Base-by-base conservation (phyloP, 2,888 invertebrate species). In the Cantharis rufa region DNA sequence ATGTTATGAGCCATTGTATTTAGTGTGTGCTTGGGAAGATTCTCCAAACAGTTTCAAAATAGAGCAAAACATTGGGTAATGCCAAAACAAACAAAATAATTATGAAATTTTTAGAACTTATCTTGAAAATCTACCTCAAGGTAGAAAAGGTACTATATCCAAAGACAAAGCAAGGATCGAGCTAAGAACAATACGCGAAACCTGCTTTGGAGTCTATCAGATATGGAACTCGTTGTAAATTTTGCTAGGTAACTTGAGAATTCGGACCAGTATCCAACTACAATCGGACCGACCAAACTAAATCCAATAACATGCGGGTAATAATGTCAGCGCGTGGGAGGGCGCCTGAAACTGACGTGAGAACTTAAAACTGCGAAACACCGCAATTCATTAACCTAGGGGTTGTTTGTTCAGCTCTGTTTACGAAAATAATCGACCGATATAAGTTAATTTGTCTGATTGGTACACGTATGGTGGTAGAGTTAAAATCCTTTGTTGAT, bases 251-350 rank as follows among this genome's bases (percentile, higher is more conserved):
- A 81, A 81, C 81, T 73, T 72, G 81, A 81, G 81, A 84, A 82
- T 84, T 83, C 79, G 80, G 81, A 78, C 82, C 77, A 81, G 84
- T 84, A 84, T 84, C 84, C 81, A 81, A 85, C 84, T 85, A 85
- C 84, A 84, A 83, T 84, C 83, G 81, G 70, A 77, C 82, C 83
- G 83, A 80, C 83, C 79, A 80, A 83, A 81, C 81, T 81, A 81
- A 82, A 82, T 81, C 73, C 80, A 81, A 82, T 78, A 81, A 78
- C 78, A 82, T 81, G 82, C 81, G 81, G 81, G 82, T 77, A 74
- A 78, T 81, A 75, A 80, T 79, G 80, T 80, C 76, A 78, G 78
- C 77, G 83, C 78, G 84, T 84, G 84, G 82, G 83, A 82, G 82
- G 82, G 82, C 83, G 81, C 78, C 80, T 73, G 70, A 78, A 79